Evolutionary conservation across 2,797 vertebrate genomes (phyloP), one percentile per base, ranked within the genome.

Genomic region (Ceyx erithaca): DNA sequence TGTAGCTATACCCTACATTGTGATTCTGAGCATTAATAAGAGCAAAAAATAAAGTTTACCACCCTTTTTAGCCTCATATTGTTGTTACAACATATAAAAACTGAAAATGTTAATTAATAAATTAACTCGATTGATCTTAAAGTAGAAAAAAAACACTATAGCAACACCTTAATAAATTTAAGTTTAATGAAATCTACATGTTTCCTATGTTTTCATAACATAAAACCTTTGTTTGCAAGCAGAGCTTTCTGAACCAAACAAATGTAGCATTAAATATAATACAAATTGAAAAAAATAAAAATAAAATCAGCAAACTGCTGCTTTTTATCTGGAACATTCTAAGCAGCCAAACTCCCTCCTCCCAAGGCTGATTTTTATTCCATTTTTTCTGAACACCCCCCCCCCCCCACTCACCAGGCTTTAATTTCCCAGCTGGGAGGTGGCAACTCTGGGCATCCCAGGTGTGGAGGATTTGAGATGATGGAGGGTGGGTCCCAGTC

Each of bases 71-170:
- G 37, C 37, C 37, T 33, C 2, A 4, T 0, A 0, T 3, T 43
- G 6, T 2, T 43, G 3, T 4, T 17, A 20, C 4, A 55, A 10
- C 5, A 40, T 0, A 4, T 12, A 30, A 46, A 4, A 69, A 16
- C 4, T 11, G 2, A 66, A 21, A 9, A 23, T 1, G 7, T 10
- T 2, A 35, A 6, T 2, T 19, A 4, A 6, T 52, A 10, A 1
- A 0, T 4, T 1, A 4, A 0, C 4, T 5, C 3, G 21, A 31
- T 3, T 13, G 3, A 22, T 6, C 23, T 59, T 4, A 8, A 1
- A 22, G 2, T 0, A 25, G 2, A 25, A 35, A 1, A 1, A 0
- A 3, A 57, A 57, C 48, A 28, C 2, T 3, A 26, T 4, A 1
- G 12, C 3, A 18, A n/a, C 77, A 16, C 2, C 2, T 6, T 2